phyloP scores from a whole-genome alignment of 2,797 vertebrate species.

The Enteromius unitaeniatus region DNA sequence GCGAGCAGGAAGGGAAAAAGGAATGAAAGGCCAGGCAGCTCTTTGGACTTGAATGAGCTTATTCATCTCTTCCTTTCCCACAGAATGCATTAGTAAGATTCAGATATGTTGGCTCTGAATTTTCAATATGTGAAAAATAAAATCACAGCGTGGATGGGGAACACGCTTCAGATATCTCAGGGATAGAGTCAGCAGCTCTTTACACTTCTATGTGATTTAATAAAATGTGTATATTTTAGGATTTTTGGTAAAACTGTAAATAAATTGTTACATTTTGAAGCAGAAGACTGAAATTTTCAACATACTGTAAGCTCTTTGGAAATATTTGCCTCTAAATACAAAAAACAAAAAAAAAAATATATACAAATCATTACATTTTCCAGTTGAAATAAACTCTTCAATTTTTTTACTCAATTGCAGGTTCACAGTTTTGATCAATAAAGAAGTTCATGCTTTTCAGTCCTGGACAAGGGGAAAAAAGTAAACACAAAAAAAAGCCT shows the following conservation, averaged over 20 bases:
- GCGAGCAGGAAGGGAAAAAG: conserved; percentile 21
- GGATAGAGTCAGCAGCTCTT: neutral
- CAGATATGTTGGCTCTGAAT: neutral
- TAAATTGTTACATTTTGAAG: neutral
- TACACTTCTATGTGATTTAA: neutral
- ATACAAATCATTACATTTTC: too few relatives aligned
- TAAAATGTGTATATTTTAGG: neutral
- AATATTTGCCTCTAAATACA: too few relatives aligned
- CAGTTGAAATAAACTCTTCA: too few relatives aligned
- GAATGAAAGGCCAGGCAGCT: conserved; percentile 39
- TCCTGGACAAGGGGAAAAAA: too few relatives aligned
- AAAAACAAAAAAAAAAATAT: too few relatives aligned
- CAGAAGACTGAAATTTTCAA: neutral
- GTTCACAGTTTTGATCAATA: neutral
- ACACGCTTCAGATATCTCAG: neutral
- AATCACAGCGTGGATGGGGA: neutral
- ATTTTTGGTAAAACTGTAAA: neutral
- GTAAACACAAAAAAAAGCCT: too few relatives aligned
- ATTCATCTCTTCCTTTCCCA: conserved; percentile 35
- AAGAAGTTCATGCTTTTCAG: too few relatives aligned
- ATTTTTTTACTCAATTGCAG: too few relatives aligned
- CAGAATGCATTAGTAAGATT: conserved; percentile 16
- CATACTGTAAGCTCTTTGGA: too few relatives aligned
- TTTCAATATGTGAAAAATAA: conserved; percentile 5
- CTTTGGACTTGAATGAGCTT: conserved; percentile 46